Evolutionary conservation across 1,140 invertebrate species (phyloP).

Genomic region (Battus philenor): DNA sequence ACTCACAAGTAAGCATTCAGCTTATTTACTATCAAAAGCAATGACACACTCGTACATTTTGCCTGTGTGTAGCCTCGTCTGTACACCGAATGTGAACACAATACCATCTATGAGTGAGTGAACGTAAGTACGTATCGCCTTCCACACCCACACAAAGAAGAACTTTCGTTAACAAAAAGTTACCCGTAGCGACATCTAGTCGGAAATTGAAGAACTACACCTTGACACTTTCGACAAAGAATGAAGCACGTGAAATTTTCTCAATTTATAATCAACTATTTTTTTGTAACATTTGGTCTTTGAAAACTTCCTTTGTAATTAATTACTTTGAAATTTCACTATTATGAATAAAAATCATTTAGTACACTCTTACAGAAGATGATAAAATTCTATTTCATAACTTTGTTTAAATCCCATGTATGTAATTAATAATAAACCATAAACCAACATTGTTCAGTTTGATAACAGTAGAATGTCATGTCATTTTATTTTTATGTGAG

Average conservation of each 20-base stretch:
- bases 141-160: conserved; percentile 25
- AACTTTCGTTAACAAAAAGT: conserved; percentile 28
- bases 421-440: too few relatives aligned
- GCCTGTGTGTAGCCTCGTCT: background rate
- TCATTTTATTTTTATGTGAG: too few relatives aligned
- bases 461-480: too few relatives aligned
- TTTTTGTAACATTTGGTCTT: too few relatives aligned
- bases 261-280: too few relatives aligned
- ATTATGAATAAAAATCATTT: too few relatives aligned
- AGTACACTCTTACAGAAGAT: too few relatives aligned
- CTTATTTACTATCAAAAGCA: conserved; percentile 13
- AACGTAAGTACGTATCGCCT: conserved; percentile 15
- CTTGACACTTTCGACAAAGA: conserved; percentile 24
- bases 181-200: conserved; percentile 60
- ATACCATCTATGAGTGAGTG: conserved; percentile 11
- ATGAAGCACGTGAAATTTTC: conserved; percentile 26
- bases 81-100: background rate
- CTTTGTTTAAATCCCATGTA: too few relatives aligned
- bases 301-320: too few relatives aligned
- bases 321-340: too few relatives aligned
- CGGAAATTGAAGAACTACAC: conserved; percentile 26
- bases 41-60: background rate
- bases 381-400: too few relatives aligned
- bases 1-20: background rate
- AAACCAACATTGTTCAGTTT: too few relatives aligned